Base-by-base conservation (phyloP, 1,140 invertebrate genomes). In the Drosophila orosa region DNA sequence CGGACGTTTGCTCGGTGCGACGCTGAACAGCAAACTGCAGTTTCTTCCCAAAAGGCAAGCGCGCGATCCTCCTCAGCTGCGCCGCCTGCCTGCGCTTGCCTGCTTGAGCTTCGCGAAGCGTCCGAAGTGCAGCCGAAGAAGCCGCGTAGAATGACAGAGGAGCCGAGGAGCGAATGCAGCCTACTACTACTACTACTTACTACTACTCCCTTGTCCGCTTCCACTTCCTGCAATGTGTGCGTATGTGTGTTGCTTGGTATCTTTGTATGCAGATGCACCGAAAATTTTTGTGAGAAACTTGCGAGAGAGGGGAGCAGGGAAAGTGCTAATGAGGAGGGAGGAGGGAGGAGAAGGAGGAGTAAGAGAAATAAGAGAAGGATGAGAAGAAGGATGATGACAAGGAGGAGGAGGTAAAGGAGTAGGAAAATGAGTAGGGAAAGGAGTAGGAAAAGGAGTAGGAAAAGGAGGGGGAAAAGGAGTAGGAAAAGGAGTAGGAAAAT, bases 1-100 rank as follows among this genome's bases (percentile, higher is more conserved):
- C 82, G 83, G 72, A 81, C 82, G 83, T 87, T 80, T 80, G 77
- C 47, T 78, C 85, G 62, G 52, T 84, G 85, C 84, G 84, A 89
- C 80, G 84, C 80, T 78, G 69, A 89, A 80, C 69, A 61, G 68
- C 59, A 80, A 89, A 89, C 84, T 89, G 84, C 84, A 87, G 54
- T 76, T 65, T 52, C 27, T 31, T 37, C 19, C 48, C n/a, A n/a
- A n/a, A 44, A 63, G 17, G 50, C 50, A 19, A 42, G 33, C 15
- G 33, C 15, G 56, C 37, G 33, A 62, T 63, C 60, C 60, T 63
- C 60, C 55, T 63, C 60, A 40, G 55, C 60, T 57, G n/a, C n/a
- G n/a, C n/a, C n/a, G n/a, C n/a, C n/a, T n/a, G n/a, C n/a, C n/a
- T n/a, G n/a, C n/a, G n/a, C n/a, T n/a, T n/a, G 59, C 59, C 57